Base-by-base conservation (phyloP, 37 sponge, comb jelly and placozoan species). In the Spongilla lacustris region DNA sequence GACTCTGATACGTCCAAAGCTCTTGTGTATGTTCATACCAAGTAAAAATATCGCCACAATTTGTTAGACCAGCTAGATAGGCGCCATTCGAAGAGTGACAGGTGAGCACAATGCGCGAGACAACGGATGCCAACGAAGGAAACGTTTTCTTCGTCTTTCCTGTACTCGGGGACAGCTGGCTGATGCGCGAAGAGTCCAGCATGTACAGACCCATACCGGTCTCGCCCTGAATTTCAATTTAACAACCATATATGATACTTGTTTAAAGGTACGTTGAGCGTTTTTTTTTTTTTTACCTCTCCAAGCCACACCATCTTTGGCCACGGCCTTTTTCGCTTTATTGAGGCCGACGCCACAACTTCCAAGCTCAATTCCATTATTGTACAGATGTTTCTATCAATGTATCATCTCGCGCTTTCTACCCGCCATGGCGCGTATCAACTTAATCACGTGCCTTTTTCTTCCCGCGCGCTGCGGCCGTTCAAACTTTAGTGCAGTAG, bases 281-380 rank as follows among this genome's bases (percentile, higher is more conserved):
- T 19, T 2, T 23, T 70, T 33, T 83, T 84, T 41, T 89, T 19
- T 2, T 23, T 70, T 33, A 89, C 89, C 66, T 89, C 89, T 26
- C 58, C 72, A 36, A 90, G 82, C 91, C 91, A 90, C 8, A 77
- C 75, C 32, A 90, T 71, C 30, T 31, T 80, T 12, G 86, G 77
- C 91, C 91, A 85, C 26, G 91, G 91, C 48, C 81, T 90, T 71
- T 90, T 90, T 29, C 86, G 35, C 66, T 81, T 70, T 68, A 90
- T 85, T 5, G 81, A 48, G 19, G 76, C 50, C 13, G 91, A 85
- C 10, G 77, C 49, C 76, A 85, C 21, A 13, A 81, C 77, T 49
- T 85, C 71, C 30, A 90, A 71, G 36, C 75, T 69, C 9, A 90
- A 36, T 66, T 90, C 91, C 69, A 67, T 81, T 12, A 58, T 58